Base-by-base conservation (phyloP, 1,140 invertebrate species). In the Trichonephila clavata region DNA sequence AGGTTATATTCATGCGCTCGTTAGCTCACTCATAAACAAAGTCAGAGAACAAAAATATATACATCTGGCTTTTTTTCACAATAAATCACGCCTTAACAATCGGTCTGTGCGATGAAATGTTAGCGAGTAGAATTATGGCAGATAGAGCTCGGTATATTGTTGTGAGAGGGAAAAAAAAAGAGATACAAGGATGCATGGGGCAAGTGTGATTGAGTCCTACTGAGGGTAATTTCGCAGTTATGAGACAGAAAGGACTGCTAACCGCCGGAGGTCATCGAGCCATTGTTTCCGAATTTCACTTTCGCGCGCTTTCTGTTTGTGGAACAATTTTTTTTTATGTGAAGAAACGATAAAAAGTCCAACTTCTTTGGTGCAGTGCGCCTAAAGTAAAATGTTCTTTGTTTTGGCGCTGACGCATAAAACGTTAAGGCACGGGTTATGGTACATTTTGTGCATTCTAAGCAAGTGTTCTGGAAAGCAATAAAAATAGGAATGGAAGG, bases 211-310 rank as follows among this genome's bases (percentile, higher is more conserved):
- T 77, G 24, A 32, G 6, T 16, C 71, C 14, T 6, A 32, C 24
- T 39, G 18, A 32, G 71, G 71, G 16, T 18, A 77, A 77, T 77
- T 77, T 77, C 71, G 8, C 71, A 77, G 71, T 77, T 77, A 77
- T 77, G 14, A 24, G 71, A 77, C 71, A 77, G 71, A 77, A 77
- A 77, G 71, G 5, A 77, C 71, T 27, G 65, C 71, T 77, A 39
- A 77, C 71, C 71, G 71, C 71, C 65, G 27, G 71, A 77, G 71
- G 71, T 77, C 71, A 77, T 18, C 3, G 14, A 77, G 18, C 71
- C 71, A 77, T 77, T 77, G 71, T 77, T 77, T 32, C 16, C 16
- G 3, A 77, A 32, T 77, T 65, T 77, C 27, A 39, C 14, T 77
- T 77, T 77, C 71, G 71, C 18, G 50, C 50, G 50, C 50, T 50